Evolutionary conservation across 1,140 invertebrate genomes (phyloP), one percentile per base, ranked within the genome.

Genomic region (Eueides isabella): DNA sequence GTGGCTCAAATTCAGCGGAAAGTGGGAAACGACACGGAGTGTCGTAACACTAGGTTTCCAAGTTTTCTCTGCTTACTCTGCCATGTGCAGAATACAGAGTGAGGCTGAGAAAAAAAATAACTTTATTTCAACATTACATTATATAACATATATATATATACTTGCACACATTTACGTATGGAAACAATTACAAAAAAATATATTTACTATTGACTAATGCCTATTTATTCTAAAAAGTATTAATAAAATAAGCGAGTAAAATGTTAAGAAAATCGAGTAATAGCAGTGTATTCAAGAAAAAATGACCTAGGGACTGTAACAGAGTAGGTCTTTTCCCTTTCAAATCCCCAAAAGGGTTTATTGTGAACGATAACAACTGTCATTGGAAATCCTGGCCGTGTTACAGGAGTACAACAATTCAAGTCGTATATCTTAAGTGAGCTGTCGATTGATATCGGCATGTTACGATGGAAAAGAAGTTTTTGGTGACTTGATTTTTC

Each of bases 361-460:
- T 68, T 29, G 41, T 28, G 29, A 68, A 30, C 66, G 66, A 68
- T 68, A 48, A 68, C 65, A 65, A 28, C 26, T 41, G 65, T 41
- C 65, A 16, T 61, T 68, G 66, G 23, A 68, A 55, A 68, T 68
- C 44, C 48, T 41, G 14, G 19, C 44, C 41, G 19, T 68, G 19
- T 68, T 55, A 31, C 31, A 55, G 38, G 19, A 68, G 30, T 68
- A 5, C 31, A 68, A 55, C 66, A 68, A 68, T 68, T 41, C 41
- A 23, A 12, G 23, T 55, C 9, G n/a, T n/a, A n/a, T n/a, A n/a
- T n/a, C 48, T 55, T 55, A 55, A 55, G 48, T 55, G 48, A 55
- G 3, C 48, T 11, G 48, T 55, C 48, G 48, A 55, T 26, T 55
- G 48, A 26, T 55, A 55, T 55, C 44, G 9, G 0, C 19, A 23